Base-by-base conservation (phyloP, 1,140 invertebrate species). In the Zaprionus capensis region DNA sequence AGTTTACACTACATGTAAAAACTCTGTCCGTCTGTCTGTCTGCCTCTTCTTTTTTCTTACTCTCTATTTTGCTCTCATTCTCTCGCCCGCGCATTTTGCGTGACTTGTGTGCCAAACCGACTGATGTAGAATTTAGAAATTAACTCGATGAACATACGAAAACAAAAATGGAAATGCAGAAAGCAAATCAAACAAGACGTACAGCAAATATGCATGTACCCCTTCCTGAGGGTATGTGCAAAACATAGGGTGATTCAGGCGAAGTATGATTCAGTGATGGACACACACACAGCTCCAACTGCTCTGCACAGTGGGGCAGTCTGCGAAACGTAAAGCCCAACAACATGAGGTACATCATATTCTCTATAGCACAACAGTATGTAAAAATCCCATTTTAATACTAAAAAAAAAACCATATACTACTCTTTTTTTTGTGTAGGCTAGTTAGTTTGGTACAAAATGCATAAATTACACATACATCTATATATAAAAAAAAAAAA, bases 71-170 rank as follows among this genome's bases (percentile, higher is more conserved):
- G 26, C 55, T 46, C 12, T 62, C 44, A 51, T 55, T 44, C 38
- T 70, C 61, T 77, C 76, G 73, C 74, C 61, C 73, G 57, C 71
- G 71, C 55, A 53, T 59, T 59, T 74, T 58, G 77, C 86, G 78
- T 76, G 82, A 91, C 81, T 83, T 91, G 85, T 87, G 91, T 92
- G 91, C 91, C 91, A 92, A 92, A 92, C 72, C 81, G 91, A 92
- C 91, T 92, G 91, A 92, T 91, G 81, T 91, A 91, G 83, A 81
- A 84, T 91, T 87, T 91, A 88, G 84, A 81, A 80, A 87, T 84
- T 76, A 90, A 80, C 80, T 58, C 71, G 70, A 79, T 63, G 67
- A 82, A 76, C 53, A 79, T 80, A 65, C 74, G 59, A 80, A 22
- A 22, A 46, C 2, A 17, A 24, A 17, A 22, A 34, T 46, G 38